Conservation (phyloP, 2,888 invertebrate genomes). For the Petrolisthes manimaculis region DNA sequence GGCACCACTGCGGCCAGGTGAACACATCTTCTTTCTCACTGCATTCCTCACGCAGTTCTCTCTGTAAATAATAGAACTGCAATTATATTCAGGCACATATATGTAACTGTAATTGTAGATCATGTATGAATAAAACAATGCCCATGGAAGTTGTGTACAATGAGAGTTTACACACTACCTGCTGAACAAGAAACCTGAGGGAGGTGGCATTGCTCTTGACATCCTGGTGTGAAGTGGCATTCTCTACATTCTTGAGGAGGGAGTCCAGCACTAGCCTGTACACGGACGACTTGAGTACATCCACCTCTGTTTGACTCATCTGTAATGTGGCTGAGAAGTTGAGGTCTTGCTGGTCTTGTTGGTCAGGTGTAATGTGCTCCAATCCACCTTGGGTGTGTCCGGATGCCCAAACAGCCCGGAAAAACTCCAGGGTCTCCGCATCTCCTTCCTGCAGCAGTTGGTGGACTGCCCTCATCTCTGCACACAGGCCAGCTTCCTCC, state of each 20-base stretch:
- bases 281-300: conserved; percentile 30
- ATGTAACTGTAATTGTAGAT: too few relatives aligned
- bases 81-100: too few relatives aligned
- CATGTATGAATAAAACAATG: too few relatives aligned
- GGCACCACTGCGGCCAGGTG: conserved; percentile 25
- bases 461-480: conserved; percentile 50
- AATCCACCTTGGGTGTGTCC: background rate
- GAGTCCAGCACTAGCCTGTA: conserved; percentile 7
- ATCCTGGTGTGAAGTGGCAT: conserved; percentile 50
- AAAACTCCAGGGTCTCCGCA: conserved; percentile 23
- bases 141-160: too few relatives aligned
- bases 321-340: background rate
- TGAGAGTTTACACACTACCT: background rate
- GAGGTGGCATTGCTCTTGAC: conserved; percentile 29
- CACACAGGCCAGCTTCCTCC: conserved; percentile 18
- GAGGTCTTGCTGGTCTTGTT: background rate
- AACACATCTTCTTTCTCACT: background rate
- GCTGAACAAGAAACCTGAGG: conserved; percentile 38
- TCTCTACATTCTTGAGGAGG: conserved; percentile 35
- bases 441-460: conserved; percentile 36
- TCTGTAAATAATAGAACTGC: background rate
- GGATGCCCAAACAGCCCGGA: conserved; percentile 40
- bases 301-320: background rate
- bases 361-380: background rate
- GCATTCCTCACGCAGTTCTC: background rate